Evolutionary conservation across 2,888 invertebrate genomes (phyloP), one percentile per base, ranked within the genome.

Genomic region (Drosophila maculinotata): DNA sequence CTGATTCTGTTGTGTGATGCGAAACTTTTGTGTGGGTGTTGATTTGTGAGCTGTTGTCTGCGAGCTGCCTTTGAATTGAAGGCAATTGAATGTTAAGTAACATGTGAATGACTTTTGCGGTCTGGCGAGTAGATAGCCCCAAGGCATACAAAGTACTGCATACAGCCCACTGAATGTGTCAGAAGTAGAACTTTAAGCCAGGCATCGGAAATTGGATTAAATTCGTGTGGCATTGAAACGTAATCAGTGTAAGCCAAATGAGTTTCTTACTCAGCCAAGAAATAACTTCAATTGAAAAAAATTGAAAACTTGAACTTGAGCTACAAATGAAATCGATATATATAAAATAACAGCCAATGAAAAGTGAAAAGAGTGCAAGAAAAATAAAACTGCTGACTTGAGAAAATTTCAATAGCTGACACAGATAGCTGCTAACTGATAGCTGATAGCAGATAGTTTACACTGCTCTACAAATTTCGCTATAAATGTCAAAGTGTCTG

Each of bases 61-160:
- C n/a, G n/a, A n/a, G n/a, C n/a, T 25, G 17, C 42, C 62, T 58
- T 59, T 54, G 60, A 72, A 69, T 60, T 73, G 70, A 59, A 65
- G 78, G 68, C 87, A 87, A 85, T 85, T 87, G 87, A 74, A 81
- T 81, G 87, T 68, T 66, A 66, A 79, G 79, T 60, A 76, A 82
- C 59, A 69, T 73, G 63, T 69, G 83, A 79, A 70, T 74, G 79
- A 73, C 67, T 76, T 60, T 67, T 62, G 79, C 66, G 66, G 67
- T 63, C 65, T 56, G 44, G 38, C 52, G 58, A 33, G 25, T 31
- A 59, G 49, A 44, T 48, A 48, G 44, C 45, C 44, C 36, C 33
- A 33, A 54, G 54, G 49, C 60, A 33, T 25, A 45, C 33, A 14
- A 44, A 47, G 15, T 35, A 41, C 20, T 28, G 49, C 38, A 20